phyloP scores from a whole-genome alignment of 2,888 invertebrate species.

The Pheosia tremula region DNA sequence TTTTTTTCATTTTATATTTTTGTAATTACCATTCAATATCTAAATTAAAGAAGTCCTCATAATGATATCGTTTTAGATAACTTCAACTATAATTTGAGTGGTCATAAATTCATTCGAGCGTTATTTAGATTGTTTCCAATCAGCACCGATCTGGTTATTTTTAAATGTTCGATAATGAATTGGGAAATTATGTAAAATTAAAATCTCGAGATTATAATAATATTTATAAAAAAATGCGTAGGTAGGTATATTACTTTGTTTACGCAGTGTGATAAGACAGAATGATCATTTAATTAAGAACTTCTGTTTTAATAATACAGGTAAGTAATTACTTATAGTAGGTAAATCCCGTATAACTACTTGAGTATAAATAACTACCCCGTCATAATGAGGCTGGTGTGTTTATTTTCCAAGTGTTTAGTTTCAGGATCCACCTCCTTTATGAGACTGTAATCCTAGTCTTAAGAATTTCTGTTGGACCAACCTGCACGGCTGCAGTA shows the following conservation, averaged over 20 bases:
- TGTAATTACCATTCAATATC: constrained; percentile 3
- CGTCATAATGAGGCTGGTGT: not conserved
- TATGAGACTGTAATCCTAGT: constrained; percentile 71
- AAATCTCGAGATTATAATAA: not conserved
- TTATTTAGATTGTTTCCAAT: constrained; percentile 16
- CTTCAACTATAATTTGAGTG: constrained; percentile 7
- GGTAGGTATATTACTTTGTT: not conserved
- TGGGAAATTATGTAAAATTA: constrained; percentile 12
- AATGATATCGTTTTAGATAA: constrained; percentile 27
- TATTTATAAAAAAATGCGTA: not conserved
- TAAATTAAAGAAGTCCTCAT: constrained; percentile 13
- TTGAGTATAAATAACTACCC: not conserved
- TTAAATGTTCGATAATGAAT: constrained; percentile 11
- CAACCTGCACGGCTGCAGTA: constrained; percentile 80
- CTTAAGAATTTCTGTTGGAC: constrained; percentile 70
- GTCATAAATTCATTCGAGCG: constrained; percentile 12
- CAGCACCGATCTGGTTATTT: constrained; percentile 5
- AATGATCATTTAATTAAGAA: too few relatives aligned
- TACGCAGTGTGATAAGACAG: not conserved
- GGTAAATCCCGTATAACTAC: not conserved
- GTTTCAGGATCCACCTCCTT: constrained; percentile 67
- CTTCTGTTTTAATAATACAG: not conserved
- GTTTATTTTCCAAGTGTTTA: constrained; percentile 52
- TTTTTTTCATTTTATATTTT: not conserved
- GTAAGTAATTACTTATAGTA: not conserved